Base-by-base conservation (phyloP, 2,888 invertebrate genomes). In the Meta bourneti region DNA sequence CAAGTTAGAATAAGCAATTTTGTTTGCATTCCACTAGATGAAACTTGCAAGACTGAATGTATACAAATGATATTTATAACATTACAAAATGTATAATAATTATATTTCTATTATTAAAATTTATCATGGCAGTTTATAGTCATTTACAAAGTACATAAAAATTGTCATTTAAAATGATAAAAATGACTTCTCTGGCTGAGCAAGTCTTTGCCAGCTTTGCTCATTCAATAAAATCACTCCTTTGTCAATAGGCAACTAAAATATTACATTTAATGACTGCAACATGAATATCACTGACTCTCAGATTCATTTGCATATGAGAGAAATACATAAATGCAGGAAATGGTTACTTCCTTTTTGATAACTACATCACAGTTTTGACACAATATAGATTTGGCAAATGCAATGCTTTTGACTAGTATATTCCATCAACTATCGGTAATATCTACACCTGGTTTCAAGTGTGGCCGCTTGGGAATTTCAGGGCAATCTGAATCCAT, bases 391-490 rank as follows among this genome's bases (percentile, higher is more conserved):
- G 61, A 74, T 90, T 90, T 90, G 90, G 85, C 90, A 85, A 79
- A 87, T 83, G 77, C 82, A 71, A 79, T 81, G 81, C 19, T 51
- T 54, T 87, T 87, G 91, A 91, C 91, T 91, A 91, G 91, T 54
- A 74, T n/a, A 69, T 34, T 78, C 7, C 34, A 87, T 91, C 87
- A 91, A 87, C 91, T 91, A 13, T 78, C 83, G n/a, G 51, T n/a
- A 34, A 54, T 20, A 7, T 91, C 85, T 13, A 80, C 48, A 13
- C 72, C 13, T 7, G 77, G 34, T n/a, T 83, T 82, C n/a, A 70
- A n/a, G 34, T 79, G 91, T 8, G 93, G 93, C 70, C 90, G 92
- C 86, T 92, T 83, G 16, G 93, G 93, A 54, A 93, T 83, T 80
- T 91, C 93, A 74, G 93, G 88, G 51, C 16, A 72, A n/a, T 80